Base-by-base conservation (phyloP, 2,113 vertebrate genomes). In the Dolichotis patagonum region DNA sequence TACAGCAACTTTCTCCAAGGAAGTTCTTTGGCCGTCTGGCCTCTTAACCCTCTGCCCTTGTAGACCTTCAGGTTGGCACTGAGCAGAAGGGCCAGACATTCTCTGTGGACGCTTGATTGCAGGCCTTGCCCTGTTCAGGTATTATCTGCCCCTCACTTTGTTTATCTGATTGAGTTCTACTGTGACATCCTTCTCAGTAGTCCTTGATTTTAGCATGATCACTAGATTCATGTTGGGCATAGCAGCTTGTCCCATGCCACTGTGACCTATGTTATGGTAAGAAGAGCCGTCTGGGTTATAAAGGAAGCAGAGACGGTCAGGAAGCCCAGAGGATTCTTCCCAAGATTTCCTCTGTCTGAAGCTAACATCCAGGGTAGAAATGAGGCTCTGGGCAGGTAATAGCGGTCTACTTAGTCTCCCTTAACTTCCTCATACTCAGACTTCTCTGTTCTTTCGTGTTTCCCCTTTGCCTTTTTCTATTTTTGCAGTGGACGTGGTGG, bases 401-500 rank as follows among this genome's bases (percentile, higher is more conserved):
- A 85, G 43, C 46, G 52, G 26, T 13, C 0, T 73, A 10, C 81
- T 58, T 85, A 19, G 41, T 91, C 67, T 90, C 78, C 46, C 77
- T 78, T 32, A 26, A 32, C 52, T 86, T 85, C 41, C 28, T 75
- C n/a, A 7, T 3, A 41, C 65, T 28, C 35, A 7, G 32, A 16
- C 65, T 58, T 67, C 38, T 85, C 73, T 26, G 54, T 87, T 58
- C 73, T 93, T 88, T 89, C 26, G 2, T n/a, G 19, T 20, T 32
- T 86, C 78, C 63, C 5, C 35, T 52, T 81, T 77, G 49, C 16
- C 32, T 38, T 81, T 86, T 90, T 58, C 26, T 12, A 84, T 67
- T 82, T 96, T 82, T 83, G n/a, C n/a, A 69, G 11, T 87, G 54
- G 91, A 60, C 89, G 82, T 92, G 54, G 82, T 92, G 54, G 16